Conservation (phyloP, 2,113 vertebrate species). For the Psittacus erithacus region DNA sequence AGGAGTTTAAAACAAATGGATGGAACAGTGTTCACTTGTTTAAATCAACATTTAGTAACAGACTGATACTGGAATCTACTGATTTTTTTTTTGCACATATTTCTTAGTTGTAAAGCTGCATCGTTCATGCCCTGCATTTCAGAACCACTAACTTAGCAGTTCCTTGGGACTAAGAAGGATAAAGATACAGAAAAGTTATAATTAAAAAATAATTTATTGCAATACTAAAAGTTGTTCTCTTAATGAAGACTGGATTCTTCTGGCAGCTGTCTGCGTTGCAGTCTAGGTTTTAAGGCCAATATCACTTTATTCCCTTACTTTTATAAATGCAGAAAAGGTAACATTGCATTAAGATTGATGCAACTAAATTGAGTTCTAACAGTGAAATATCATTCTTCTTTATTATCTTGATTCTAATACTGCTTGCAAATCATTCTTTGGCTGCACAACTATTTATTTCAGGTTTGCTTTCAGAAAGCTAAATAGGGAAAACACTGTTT, state of each 20-base stretch:
- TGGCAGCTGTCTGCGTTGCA: neutral
- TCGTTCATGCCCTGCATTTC: neutral
- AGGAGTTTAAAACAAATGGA: neutral
- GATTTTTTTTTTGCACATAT: neutral
- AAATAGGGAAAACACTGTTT: neutral
- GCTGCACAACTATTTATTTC: constrained; percentile 13
- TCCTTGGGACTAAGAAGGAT: neutral
- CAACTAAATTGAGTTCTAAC: neutral
- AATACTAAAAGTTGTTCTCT: neutral
- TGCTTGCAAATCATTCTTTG: neutral
- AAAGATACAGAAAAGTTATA: neutral
- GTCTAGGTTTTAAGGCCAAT: neutral
- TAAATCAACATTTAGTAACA: neutral
- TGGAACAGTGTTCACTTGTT: neutral
- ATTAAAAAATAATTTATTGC: neutral
- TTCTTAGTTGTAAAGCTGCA: neutral
- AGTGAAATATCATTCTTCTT: constrained; percentile 7
- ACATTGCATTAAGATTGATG: neutral
- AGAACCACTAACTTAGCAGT: neutral
- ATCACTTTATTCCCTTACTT: neutral
- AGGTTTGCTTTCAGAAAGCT: constrained; percentile 2
- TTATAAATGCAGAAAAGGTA: neutral
- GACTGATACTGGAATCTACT: neutral
- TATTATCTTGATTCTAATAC: constrained; percentile 30
- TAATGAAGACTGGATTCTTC: neutral